Base-by-base conservation (phyloP, 2,113 vertebrate species). In the Hyperopisus bebe region DNA sequence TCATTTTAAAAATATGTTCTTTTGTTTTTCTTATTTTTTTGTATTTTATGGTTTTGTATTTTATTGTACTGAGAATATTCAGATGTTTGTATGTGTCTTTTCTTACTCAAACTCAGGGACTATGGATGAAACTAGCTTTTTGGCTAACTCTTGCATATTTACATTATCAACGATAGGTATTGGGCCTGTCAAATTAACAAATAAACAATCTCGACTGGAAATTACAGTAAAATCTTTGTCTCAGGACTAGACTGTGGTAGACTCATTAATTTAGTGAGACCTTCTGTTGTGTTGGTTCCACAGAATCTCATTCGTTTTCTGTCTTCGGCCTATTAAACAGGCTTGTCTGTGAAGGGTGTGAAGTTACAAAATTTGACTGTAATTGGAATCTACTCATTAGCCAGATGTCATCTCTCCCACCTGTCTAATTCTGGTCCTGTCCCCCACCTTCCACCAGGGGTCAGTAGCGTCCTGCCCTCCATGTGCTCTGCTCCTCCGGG, bases 391-490 rank as follows among this genome's bases (percentile, higher is more conserved):
- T 39, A 35, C 50, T 87, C 50, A 53, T 87, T 87, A 55, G 13
- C 35, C 31, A 21, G 48, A 31, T 42, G 50, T 39, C 5, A 42
- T 35, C 17, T 42, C 53, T 0, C 24, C 5, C 44, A 11, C n/a
- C 5, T 24, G 19, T 27, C 27, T 77, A 15, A 31, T 50, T 55
- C 74, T 80, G 35, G 3, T 42, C 27, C 44, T 58, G 19, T 62
- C 35, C 11, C 19, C 50, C 3, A 11, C 7, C 46, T 96, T 92
- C 96, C 95, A 96, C 91, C 48, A 89, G 88, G 88, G 21, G 17
- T 46, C 47, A 42, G 31, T 44, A 82, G 47, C 10, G 70, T 89
- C 21, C 50, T 89, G 62, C 74, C 51, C 70, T 55, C 88, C 21
- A 44, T 10, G 31, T 51, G 9, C 4, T 58, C 88, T 42, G 77